Conservation (phyloP, 2,888 invertebrate genomes). For the Ditula angustiorana region DNA sequence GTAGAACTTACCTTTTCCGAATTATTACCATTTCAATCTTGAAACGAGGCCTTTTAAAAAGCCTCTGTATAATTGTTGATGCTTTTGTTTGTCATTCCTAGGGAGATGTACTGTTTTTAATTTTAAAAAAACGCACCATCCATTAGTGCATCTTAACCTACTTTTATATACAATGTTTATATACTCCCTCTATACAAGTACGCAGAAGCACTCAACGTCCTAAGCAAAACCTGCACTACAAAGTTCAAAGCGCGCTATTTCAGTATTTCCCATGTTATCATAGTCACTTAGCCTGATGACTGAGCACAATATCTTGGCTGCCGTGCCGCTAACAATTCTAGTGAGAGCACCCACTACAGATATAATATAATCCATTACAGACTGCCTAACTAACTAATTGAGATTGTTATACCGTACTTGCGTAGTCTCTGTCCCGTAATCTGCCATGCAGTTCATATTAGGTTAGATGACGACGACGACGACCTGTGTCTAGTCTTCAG, state of each 20-base stretch:
- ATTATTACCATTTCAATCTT: no score
- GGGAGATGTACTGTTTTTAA: no score
- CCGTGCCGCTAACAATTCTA: conserved; percentile 6
- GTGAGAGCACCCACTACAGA: background rate
- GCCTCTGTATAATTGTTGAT: no score
- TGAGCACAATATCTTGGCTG: conserved; percentile 3
- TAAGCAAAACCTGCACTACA: background rate
- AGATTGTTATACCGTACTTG: conserved; percentile 5
- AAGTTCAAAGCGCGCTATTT: background rate
- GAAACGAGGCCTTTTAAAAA: no score
- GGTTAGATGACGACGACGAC: background rate
- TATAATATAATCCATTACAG: conserved; percentile 26
- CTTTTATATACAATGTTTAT: no score
- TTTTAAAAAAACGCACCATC: no score
- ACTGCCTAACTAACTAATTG: conserved; percentile 17
- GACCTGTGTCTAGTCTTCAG: background rate
- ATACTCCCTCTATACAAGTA: no score
- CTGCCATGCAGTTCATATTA: background rate
- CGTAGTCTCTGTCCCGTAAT: conserved; percentile 22
- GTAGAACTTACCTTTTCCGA: no score
- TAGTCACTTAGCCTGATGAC: conserved; percentile 33
- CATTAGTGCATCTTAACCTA: no score
- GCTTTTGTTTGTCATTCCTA: no score
- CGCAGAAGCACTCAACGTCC: background rate
- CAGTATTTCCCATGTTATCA: conserved; percentile 7